Base-by-base conservation (phyloP, 2,797 vertebrate genomes). In the Poecilia gillii region DNA sequence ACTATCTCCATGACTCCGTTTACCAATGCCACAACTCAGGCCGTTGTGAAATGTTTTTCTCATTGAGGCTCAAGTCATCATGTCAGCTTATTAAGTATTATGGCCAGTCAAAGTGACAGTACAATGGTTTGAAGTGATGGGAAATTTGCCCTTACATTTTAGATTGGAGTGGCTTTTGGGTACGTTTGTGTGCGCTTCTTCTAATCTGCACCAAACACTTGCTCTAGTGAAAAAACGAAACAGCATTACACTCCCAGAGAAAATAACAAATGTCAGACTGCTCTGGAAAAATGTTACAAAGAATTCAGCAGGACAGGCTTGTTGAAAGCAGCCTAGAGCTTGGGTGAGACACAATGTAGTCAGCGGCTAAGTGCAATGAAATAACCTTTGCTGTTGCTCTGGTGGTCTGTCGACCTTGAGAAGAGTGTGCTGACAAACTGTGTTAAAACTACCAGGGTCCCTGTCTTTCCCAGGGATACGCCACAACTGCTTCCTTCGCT, bases 61-160 rank as follows among this genome's bases (percentile, higher is more conserved):
- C 81, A 87, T 77, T 81, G 79, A 87, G 78, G 83, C 89, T 91
- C 75, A 78, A 90, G 82, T 86, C 91, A 84, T 88, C 87, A 85
- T 57, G 91, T 93, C 93, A 91, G 88, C 88, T 94, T 90, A 91
- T 92, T 94, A 89, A 77, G 87, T 84, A 90, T 90, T 93, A 93
- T 51, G 62, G 84, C 55, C 83, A 81, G 90, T 93, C 92, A 93
- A 84, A 83, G 81, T 90, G 90, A 87, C 89, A 89, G 81, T 3
- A 59, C 72, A 55, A 25, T 76, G 76, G 79, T 85, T 79, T 82
- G 78, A 81, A 83, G 79, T 81, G 89, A 89, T 79, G 78, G 82
- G 81, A 84, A 88, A 90, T 90, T 86, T 84, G 87, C 78, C 86
- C 80, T 84, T 74, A 83, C 75, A 85, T 87, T 91, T 83, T 83